A percentile compares a stretch with the other conserved stretches of the same genome.
phyloP scores from a whole-genome alignment of 2,888 invertebrate genomes.

The Sycophila texana region DNA sequence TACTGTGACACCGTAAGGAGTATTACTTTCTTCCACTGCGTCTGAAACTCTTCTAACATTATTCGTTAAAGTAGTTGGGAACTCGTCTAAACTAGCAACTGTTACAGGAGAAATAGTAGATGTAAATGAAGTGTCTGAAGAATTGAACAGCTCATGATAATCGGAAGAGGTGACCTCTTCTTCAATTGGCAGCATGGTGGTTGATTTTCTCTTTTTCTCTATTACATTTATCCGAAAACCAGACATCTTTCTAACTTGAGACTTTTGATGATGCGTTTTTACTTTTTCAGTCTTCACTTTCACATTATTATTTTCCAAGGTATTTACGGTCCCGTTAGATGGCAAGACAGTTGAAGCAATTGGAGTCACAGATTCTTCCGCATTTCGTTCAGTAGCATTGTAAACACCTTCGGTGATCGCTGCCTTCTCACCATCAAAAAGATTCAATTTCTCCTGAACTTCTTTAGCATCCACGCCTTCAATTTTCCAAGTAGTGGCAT shows the following conservation, averaged over 20 bases:
- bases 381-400: neutral
- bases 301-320: neutral
- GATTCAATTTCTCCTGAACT: slow-evolving; percentile 18
- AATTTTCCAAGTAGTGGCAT: neutral
- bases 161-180: slow-evolving; percentile 5
- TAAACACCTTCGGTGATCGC: neutral
- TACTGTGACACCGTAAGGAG: slow-evolving; percentile 65
- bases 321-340: neutral
- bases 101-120: slow-evolving; percentile 6
- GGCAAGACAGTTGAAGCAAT: neutral
- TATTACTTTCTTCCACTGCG: slow-evolving; percentile 56
- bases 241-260: slow-evolving; percentile 35
- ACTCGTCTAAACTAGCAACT: neutral
- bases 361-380: neutral
- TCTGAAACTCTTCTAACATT: slow-evolving; percentile 51
- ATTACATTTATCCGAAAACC: slow-evolving; percentile 32
- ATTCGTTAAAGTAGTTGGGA: neutral
- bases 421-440: slow-evolving; percentile 17
- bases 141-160: slow-evolving; percentile 11
- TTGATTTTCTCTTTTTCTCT: slow-evolving; percentile 8
- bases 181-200: neutral
- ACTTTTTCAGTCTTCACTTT: neutral
- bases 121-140: neutral
- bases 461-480: slow-evolving; percentile 55
- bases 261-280: neutral